These are phyloP conservation scores for Psophia crepitans DNA, from an alignment of 2,113 vertebrate species.

Conservation along the genomic window DNA sequence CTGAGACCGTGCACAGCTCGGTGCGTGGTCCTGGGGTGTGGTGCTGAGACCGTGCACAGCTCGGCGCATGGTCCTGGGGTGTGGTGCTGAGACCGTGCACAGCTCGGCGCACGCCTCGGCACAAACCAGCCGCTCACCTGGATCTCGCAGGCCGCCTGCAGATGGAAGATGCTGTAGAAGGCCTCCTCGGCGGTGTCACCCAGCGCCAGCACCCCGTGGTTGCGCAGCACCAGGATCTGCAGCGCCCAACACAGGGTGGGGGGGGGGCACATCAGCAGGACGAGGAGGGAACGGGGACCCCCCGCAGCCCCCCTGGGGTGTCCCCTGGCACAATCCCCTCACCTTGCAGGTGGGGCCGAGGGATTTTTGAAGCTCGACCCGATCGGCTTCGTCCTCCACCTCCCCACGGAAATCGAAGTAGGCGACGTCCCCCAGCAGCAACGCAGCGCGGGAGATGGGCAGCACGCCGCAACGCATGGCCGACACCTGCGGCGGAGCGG, in stretches of 20 bases:
- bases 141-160: slow-evolving; percentile 94
- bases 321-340: neutral
- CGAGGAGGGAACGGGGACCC: fast-evolving
- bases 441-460: slow-evolving; percentile 89
- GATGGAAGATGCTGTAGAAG: slow-evolving; percentile 92
- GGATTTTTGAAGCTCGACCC: slow-evolving; percentile 92
- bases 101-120: fast-evolving
- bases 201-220: slow-evolving; percentile 91
- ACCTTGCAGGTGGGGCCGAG: slow-evolving; percentile 97
- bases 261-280: fast-evolving
- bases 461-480: slow-evolving; percentile 93
- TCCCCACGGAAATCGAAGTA: slow-evolving; percentile 90
- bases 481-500: slow-evolving; percentile 79
- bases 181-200: slow-evolving; percentile 95
- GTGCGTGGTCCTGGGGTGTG: neutral
- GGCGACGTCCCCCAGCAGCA: slow-evolving; percentile 90
- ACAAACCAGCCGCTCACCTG: slow-evolving; percentile 75
- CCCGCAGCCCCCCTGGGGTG: too few relatives aligned
- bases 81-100: fast-evolving
- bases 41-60: neutral
- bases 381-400: slow-evolving; percentile 89
- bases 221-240: slow-evolving; percentile 93
- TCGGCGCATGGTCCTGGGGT: fast-evolving
- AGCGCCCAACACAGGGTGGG: fast-evolving
- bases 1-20: fast-evolving